These are phyloP conservation scores for Macropus fuliginosus DNA, from an alignment of 2,797 vertebrate species.

Conservation along the genomic window DNA sequence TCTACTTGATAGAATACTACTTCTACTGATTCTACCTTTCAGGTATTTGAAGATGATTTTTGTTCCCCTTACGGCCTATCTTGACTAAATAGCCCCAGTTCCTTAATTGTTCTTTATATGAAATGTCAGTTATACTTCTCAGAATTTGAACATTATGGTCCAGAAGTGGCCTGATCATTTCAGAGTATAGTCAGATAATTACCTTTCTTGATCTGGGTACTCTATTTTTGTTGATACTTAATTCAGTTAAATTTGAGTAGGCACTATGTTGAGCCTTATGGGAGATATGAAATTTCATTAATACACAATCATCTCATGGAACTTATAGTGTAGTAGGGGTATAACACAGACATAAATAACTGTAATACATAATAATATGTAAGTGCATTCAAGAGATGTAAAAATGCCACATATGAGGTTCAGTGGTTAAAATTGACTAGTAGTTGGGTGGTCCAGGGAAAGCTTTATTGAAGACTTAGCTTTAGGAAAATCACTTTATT, in stretches of 20 bases:
- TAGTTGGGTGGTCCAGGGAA: too few species aligned
- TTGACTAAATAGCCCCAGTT: not conserved
- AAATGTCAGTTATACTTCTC: not conserved
- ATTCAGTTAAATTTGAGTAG: not conserved
- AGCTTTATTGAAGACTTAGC: too few species aligned
- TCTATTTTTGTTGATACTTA: not conserved
- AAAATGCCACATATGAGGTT: too few species aligned
- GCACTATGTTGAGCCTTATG: not conserved
- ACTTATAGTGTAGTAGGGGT: not conserved
- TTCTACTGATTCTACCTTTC: too few species aligned
- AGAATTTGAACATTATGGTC: not conserved
- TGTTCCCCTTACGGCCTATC: not conserved
- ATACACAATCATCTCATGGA: not conserved
- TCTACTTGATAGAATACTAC: not conserved
- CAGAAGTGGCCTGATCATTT: not conserved
- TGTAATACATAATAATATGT: not conserved
- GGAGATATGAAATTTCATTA: not conserved
- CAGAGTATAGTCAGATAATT: not conserved
- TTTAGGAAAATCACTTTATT: too few species aligned
- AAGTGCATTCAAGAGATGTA: too few species aligned
- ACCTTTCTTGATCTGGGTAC: not conserved
- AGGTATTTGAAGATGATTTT: not conserved
- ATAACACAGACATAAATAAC: not conserved
- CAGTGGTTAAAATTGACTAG: too few species aligned
- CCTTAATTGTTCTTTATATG: not conserved